Conservation (phyloP, 2,113 vertebrate genomes). For the Catagonus wagneri region DNA sequence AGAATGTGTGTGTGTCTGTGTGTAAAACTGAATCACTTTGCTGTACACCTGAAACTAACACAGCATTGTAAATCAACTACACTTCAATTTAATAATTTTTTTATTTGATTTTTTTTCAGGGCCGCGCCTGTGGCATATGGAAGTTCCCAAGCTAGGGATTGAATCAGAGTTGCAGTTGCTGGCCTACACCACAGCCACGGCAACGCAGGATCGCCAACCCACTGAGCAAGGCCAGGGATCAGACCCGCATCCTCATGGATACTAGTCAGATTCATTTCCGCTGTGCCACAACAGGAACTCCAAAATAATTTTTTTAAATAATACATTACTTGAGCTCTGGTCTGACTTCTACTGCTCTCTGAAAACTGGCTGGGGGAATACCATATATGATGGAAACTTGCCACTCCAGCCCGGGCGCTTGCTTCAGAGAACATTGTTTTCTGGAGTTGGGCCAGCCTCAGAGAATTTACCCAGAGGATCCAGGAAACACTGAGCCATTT, state of each 20-base stretch:
- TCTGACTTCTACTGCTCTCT: not conserved
- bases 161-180: no score
- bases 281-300: no score
- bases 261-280: no score
- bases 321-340: not conserved
- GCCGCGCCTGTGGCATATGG: no score
- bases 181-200: no score
- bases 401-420: slow-evolving; percentile 10
- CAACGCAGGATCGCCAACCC: no score
- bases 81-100: not conserved
- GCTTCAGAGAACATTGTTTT: slow-evolving; percentile 49
- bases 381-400: not conserved
- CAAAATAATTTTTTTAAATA: no score
- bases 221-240: no score
- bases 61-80: not conserved
- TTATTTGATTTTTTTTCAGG: no score
- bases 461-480: slow-evolving; percentile 49
- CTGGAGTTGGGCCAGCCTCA: slow-evolving; percentile 63
- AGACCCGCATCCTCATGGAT: no score
- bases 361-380: not conserved
- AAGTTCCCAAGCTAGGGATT: no score
- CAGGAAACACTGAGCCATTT: slow-evolving; percentile 61
- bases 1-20: not conserved
- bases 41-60: not conserved
- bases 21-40: not conserved